Percentiles rank a stretch among this genome's conserved stretches.
phyloP scores from a whole-genome alignment of 2,888 invertebrate species.

The Agrotis ipsilon region DNA sequence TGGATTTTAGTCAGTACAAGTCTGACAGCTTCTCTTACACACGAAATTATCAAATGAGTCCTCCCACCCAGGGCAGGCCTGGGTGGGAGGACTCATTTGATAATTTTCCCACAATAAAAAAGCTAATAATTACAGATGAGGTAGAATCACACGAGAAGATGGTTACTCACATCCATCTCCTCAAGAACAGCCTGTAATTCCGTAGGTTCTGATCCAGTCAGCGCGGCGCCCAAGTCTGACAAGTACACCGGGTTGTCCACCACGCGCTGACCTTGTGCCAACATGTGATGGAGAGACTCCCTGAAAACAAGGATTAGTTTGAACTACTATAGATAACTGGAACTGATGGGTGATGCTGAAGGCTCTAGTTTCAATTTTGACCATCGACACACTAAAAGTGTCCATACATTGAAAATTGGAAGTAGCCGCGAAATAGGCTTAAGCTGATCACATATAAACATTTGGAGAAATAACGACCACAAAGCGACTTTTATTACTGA shows the following conservation, averaged over 20 bases:
- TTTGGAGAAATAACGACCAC: background rate
- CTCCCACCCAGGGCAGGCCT: too few relatives aligned
- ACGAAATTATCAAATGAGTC: too few relatives aligned
- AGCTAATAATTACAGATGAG: too few relatives aligned
- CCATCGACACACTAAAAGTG: background rate
- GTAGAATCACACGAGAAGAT: too few relatives aligned
- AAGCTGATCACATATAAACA: background rate
- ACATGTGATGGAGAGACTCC: slow-evolving; percentile 99
- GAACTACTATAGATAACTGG: background rate
- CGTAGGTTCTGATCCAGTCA: slow-evolving; percentile 97
- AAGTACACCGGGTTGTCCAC: slow-evolving; percentile 99
- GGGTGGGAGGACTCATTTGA: too few relatives aligned
- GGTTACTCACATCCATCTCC: slow-evolving; percentile 96
- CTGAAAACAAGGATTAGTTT: slow-evolving; percentile 80
- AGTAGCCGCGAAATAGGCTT: background rate
- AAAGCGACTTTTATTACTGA: background rate
- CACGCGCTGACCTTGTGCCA: slow-evolving; percentile 98
- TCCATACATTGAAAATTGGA: too few relatives aligned
- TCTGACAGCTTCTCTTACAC: too few relatives aligned
- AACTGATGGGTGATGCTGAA: background rate
- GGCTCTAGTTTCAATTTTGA: background rate
- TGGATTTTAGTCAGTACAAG: too few relatives aligned
- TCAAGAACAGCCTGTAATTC: slow-evolving; percentile 98
- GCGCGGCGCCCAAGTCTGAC: slow-evolving; percentile 98
- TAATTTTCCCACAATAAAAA: too few relatives aligned